Percentiles rank a stretch among this genome's conserved stretches.
Evolutionary conservation across 2,113 vertebrate genomes (phyloP).

Genomic region (Pogonocichla stellata): DNA sequence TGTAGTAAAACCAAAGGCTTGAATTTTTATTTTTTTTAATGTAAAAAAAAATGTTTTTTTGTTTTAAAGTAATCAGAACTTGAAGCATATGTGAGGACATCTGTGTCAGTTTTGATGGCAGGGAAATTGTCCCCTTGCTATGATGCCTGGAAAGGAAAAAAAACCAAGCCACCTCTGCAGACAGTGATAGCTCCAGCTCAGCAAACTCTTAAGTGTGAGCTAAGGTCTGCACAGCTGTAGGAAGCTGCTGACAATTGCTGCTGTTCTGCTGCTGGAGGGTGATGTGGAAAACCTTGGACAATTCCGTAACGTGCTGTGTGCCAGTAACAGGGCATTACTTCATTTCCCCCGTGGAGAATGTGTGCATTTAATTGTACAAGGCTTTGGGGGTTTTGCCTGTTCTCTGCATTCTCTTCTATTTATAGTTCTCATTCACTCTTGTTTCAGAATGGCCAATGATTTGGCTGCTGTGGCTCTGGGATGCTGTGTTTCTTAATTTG

Average conservation of each 20-base stretch:
- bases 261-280: not conserved
- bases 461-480: not conserved
- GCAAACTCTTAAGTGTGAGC: not conserved
- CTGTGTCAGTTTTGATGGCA: not conserved
- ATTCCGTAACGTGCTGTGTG: fast-evolving
- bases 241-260: not conserved
- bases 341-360: not conserved
- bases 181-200: not conserved
- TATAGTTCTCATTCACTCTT: not conserved
- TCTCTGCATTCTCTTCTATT: not conserved
- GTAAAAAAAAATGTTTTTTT: not conserved
- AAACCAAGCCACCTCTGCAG: not conserved
- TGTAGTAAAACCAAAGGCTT: not conserved
- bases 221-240: not conserved
- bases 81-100: not conserved
- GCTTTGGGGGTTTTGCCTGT: not conserved
- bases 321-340: not conserved
- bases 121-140: not conserved
- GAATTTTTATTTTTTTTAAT: not conserved
- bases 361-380: not conserved
- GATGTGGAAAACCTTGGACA: not conserved
- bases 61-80: not conserved
- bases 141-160: not conserved
- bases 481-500: not conserved
- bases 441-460: not conserved